These are phyloP conservation scores for Drosophila aff. DNA, from an alignment of 1,140 invertebrate genomes.

Conservation along the genomic window DNA sequence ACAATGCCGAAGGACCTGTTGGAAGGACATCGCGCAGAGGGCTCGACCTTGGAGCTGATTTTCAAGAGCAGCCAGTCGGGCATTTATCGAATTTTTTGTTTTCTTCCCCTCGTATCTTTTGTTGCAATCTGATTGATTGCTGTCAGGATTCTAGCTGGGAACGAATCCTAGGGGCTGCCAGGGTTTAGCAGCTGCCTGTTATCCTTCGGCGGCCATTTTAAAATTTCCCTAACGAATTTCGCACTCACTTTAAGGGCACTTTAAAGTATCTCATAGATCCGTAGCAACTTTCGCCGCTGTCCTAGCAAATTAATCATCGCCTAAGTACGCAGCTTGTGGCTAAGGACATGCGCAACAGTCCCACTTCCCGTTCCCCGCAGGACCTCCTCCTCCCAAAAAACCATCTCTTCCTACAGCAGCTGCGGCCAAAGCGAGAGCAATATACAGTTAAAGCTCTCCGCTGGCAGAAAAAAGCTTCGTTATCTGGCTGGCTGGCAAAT, in stretches of 20 bases:
- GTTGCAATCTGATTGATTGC: constrained; percentile 82
- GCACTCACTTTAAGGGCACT: constrained; percentile 47
- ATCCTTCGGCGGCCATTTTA: constrained; percentile 53
- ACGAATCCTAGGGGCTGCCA: constrained; percentile 47
- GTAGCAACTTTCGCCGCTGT: constrained; percentile 68
- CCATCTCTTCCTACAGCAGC: constrained; percentile 42
- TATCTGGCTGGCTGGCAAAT: constrained; percentile 74
- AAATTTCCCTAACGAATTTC: constrained; percentile 46
- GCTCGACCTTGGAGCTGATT: constrained; percentile 64
- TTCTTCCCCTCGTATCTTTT: constrained; percentile 60
- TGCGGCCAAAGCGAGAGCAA: constrained; percentile 70
- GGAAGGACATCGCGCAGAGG: constrained; percentile 40
- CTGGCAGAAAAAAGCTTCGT: constrained; percentile 58
- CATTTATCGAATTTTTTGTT: constrained; percentile 64
- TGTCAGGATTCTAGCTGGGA: constrained; percentile 63
- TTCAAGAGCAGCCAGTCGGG: constrained; percentile 51
- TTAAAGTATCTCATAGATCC: constrained; percentile 43
- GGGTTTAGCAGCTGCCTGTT: constrained; percentile 33
- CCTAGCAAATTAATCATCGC: constrained; percentile 64
- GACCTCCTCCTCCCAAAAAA: not conserved
- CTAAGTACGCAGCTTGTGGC: constrained; percentile 65
- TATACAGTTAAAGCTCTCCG: constrained; percentile 64
- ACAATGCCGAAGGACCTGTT: constrained; percentile 72
- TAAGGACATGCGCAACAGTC: constrained; percentile 80
- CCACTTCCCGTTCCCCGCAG: not conserved